Percentiles rank a stretch among this genome's conserved stretches.
phyloP scores from a whole-genome alignment of 2,113 vertebrate species.

The Sisor rabdophorus region DNA sequence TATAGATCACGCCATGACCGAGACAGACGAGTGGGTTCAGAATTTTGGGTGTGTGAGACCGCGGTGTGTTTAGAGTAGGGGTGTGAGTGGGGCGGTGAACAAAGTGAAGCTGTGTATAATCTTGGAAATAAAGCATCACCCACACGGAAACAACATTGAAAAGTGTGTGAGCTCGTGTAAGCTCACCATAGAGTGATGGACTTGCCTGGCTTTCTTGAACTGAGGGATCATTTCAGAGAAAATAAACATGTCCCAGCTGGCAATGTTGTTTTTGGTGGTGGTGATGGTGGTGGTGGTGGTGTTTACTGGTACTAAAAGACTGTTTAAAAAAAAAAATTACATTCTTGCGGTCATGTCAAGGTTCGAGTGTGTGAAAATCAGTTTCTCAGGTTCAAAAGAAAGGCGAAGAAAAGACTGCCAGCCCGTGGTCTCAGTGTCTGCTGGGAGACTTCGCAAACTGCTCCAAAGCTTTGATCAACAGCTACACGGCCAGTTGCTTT shows the following conservation, averaged over 20 bases:
- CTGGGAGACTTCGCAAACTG: neutral
- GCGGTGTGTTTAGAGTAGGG: neutral
- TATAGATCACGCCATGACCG: too few relatives aligned
- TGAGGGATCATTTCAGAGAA: neutral
- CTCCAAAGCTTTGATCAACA: neutral
- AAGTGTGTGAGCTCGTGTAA: neutral
- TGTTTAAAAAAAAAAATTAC: neutral
- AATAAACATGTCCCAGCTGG: neutral
- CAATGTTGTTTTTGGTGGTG: too few relatives aligned
- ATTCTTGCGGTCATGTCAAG: neutral
- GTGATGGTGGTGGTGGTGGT: neutral
- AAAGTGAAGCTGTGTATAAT: neutral
- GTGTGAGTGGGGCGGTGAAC: neutral
- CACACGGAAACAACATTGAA: neutral
- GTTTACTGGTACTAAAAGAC: neutral
- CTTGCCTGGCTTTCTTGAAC: neutral
- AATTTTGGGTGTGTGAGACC: neutral
- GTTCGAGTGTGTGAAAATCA: neutral
- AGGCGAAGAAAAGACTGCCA: too few relatives aligned
- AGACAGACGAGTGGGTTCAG: constrained; percentile 6
- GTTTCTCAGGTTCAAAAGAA: neutral
- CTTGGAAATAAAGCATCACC: neutral
- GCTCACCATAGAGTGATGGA: neutral
- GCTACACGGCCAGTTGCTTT: constrained; percentile 1
- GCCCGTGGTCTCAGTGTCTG: neutral